Percentiles rank a stretch among this genome's conserved stretches.
phyloP scores from a whole-genome alignment of 2,888 invertebrate genomes.

The Zygaena filipendulae region DNA sequence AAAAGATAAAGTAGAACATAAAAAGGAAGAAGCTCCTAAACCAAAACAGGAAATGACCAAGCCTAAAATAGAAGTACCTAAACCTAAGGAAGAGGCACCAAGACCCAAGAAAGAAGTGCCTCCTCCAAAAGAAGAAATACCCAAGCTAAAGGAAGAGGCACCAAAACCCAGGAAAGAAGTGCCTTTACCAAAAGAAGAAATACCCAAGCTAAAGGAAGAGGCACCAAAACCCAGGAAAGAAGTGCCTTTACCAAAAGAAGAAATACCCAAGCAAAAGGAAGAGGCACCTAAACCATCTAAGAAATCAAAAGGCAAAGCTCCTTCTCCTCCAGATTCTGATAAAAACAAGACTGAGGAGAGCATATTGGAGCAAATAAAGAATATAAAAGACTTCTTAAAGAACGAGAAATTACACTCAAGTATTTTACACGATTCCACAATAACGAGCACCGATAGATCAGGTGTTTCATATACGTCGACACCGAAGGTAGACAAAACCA shows the following conservation, averaged over 20 bases:
- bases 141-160: too few species aligned
- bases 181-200: too few species aligned
- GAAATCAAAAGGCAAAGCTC: slow-evolving; percentile 79
- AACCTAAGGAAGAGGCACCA: slow-evolving; percentile 16
- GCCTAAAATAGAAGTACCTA: slow-evolving; percentile 12
- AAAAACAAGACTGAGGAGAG: slow-evolving; percentile 61
- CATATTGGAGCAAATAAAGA: slow-evolving; percentile 49
- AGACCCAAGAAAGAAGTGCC: slow-evolving; percentile 56
- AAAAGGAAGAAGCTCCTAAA: slow-evolving; percentile 45
- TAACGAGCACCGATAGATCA: slow-evolving; percentile 27
- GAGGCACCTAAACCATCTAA: slow-evolving; percentile 53
- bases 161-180: too few species aligned
- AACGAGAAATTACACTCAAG: slow-evolving; percentile 55
- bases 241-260: slow-evolving; percentile 33
- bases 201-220: too few species aligned
- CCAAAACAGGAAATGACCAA: slow-evolving; percentile 36
- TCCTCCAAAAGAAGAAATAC: too few species aligned
- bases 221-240: too few species aligned
- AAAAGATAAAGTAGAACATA: slow-evolving; percentile 34
- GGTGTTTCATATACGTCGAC: slow-evolving; percentile 48
- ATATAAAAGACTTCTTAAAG: slow-evolving; percentile 47
- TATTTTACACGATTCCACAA: slow-evolving; percentile 33
- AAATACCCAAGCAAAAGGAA: slow-evolving; percentile 35
- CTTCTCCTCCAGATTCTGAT: slow-evolving; percentile 72
- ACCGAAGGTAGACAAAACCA: slow-evolving; percentile 52